Base-by-base conservation (phyloP, 2,888 invertebrate species). In the Dryobotodes eremita region DNA sequence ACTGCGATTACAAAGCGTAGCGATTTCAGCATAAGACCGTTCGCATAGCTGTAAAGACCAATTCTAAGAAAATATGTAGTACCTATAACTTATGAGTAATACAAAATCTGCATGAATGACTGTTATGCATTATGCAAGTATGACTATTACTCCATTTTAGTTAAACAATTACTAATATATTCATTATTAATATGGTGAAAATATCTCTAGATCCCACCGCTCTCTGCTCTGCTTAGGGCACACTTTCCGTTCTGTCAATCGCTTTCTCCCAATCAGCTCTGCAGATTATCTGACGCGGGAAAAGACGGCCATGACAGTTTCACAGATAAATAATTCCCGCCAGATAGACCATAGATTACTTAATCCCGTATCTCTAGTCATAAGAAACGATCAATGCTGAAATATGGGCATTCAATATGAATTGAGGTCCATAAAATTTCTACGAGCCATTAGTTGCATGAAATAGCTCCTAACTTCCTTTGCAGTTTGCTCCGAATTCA, bases 41-140 rank as follows among this genome's bases (percentile, higher is more conserved):
- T 23, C n/a, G 5, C 15, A 59, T 36, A 53, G 31, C 42, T 53
- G 46, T 64, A 65, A 78, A 84, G 15, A 61, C 6, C 1, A 71
- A 59, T 75, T 71, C 82, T 69, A 55, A 83, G 82, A 83, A 75
- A n/a, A n/a, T n/a, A 71, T n/a, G 17, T 48, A 68, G 57, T 64
- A 15, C 2, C 1, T 48, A 53, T 42, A 31, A 72, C 68, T 72
- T 83, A 71, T 81, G 86, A 83, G 86, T 81, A 83, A 83, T 64
- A 69, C 15, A 15, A 79, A 73, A 84, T 59, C 68, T 85, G 59
- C 71, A 85, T 71, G 59, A 59, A 2, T 75, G 75, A 61, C 74
- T 71, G 59, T 71, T 66, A 26, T 61, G 66, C 20, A 61, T 79
- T 75, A 57, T 66, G 66, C 71, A 80, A 68, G 66, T 53, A 72